These are phyloP conservation scores for Salticus scenicus DNA, from an alignment of 2,888 invertebrate genomes.

Conservation along the genomic window DNA sequence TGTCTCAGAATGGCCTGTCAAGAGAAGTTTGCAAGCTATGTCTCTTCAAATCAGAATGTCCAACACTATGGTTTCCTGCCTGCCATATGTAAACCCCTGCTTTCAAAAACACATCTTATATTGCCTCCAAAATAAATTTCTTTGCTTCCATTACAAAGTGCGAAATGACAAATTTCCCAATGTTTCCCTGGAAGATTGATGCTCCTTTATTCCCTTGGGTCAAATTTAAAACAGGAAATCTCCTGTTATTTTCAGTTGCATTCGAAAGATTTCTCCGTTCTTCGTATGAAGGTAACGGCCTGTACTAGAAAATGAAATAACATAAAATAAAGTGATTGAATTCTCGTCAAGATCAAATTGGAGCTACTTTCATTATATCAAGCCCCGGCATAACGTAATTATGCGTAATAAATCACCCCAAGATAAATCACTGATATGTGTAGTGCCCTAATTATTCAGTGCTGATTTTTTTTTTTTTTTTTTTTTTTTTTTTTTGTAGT, in stretches of 20 bases:
- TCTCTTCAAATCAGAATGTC: not conserved
- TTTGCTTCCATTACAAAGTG: conserved; percentile 39
- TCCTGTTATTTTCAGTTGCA: conserved; percentile 44
- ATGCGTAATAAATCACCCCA: conserved; percentile 58
- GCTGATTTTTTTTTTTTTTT: not conserved
- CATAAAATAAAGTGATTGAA: conserved; percentile 63
- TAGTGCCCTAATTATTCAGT: conserved; percentile 57
- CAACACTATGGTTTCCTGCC: not conserved
- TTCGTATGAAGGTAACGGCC: conserved; percentile 20
- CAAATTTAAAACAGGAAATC: conserved; percentile 56
- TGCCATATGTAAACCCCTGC: conserved; percentile 21
- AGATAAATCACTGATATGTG: conserved; percentile 52
- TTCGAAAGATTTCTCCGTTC: conserved; percentile 1
- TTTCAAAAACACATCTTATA: conserved; percentile 10
- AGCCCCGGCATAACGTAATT: conserved; percentile 64
- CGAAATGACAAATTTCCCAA: conserved; percentile 66
- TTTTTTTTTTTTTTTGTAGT: too few species aligned
- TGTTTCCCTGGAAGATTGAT: conserved; percentile 58
- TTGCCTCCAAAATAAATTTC: conserved; percentile 28
- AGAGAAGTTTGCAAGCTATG: not conserved
- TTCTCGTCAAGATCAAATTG: conserved; percentile 61
- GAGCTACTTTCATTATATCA: conserved; percentile 52
- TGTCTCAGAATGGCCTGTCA: not conserved
- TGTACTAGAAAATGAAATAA: conserved; percentile 48
- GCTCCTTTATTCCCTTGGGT: conserved; percentile 40